Evolutionary conservation across 2,113 vertebrate species (phyloP).

Genomic region (Athene noctua): DNA sequence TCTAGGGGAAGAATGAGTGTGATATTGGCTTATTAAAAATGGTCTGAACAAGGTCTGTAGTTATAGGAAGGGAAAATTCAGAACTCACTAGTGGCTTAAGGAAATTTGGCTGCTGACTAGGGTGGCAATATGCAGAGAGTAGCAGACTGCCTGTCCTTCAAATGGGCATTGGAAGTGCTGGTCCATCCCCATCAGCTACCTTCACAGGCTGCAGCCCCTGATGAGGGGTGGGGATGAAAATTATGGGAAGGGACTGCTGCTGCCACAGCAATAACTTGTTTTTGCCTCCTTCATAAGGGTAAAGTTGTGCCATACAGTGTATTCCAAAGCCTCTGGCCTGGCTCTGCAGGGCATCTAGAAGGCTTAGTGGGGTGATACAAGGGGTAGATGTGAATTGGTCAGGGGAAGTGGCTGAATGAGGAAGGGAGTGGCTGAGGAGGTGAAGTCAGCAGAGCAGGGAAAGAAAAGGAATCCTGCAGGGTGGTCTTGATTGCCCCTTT

Average conservation of each 20-base stretch:
- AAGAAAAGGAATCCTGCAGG: neutral
- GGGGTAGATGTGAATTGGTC: neutral
- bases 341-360: neutral
- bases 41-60: neutral
- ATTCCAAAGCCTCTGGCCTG: neutral
- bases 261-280: neutral
- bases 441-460: neutral
- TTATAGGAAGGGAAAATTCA: neutral
- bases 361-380: neutral
- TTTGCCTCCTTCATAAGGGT: neutral
- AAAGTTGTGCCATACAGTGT: neutral
- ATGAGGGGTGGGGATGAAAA: neutral
- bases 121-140: neutral
- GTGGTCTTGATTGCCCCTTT: neutral
- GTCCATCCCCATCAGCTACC: neutral
- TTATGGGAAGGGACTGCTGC: neutral
- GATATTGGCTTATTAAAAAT: neutral
- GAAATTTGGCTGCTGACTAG: neutral
- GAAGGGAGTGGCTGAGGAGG: neutral
- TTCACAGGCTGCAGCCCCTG: neutral
- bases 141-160: neutral
- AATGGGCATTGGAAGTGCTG: neutral
- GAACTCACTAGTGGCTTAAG: neutral
- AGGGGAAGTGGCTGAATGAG: neutral
- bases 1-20: neutral